A percentile compares a stretch with the other conserved stretches of the same genome.
phyloP scores from a whole-genome alignment of 2,888 invertebrate genomes.

The Drosophila recens region DNA sequence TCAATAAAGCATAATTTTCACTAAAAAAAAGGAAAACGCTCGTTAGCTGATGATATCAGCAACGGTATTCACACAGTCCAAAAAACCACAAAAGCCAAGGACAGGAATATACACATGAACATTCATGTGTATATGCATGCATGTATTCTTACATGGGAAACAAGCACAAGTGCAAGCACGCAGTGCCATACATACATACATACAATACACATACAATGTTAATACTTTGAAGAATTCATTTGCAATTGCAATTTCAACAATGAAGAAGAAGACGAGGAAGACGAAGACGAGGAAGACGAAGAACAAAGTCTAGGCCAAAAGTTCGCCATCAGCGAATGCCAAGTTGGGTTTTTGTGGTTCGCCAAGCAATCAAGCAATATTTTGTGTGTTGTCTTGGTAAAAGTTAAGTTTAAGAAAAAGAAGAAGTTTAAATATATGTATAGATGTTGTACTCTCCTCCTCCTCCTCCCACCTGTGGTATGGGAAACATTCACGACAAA shows the following conservation, averaged over 20 bases:
- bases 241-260: constrained; percentile 19
- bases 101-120: neutral
- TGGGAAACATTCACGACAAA: constrained; percentile 2
- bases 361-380: constrained; percentile 15
- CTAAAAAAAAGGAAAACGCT: neutral
- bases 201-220: constrained; percentile 5
- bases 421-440: constrained; percentile 20
- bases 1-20: neutral
- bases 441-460: neutral
- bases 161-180: constrained; percentile 20
- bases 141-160: constrained; percentile 11
- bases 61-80: constrained; percentile 1
- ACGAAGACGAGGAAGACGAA: neutral
- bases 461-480: neutral
- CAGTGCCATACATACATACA: constrained; percentile 3
- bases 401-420: constrained; percentile 28
- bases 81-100: constrained; percentile 30
- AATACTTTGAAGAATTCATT: constrained; percentile 43
- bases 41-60: constrained; percentile 21
- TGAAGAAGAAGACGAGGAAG: neutral
- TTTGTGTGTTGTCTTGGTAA: neutral
- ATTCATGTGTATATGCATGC: neutral
- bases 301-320: constrained; percentile 60
- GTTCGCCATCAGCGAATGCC: constrained; percentile 36
- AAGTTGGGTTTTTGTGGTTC: constrained; percentile 22